Evolutionary conservation across 1,140 invertebrate genomes (phyloP), one percentile per base, ranked within the genome.

Genomic region (Saccostrea glomerata): DNA sequence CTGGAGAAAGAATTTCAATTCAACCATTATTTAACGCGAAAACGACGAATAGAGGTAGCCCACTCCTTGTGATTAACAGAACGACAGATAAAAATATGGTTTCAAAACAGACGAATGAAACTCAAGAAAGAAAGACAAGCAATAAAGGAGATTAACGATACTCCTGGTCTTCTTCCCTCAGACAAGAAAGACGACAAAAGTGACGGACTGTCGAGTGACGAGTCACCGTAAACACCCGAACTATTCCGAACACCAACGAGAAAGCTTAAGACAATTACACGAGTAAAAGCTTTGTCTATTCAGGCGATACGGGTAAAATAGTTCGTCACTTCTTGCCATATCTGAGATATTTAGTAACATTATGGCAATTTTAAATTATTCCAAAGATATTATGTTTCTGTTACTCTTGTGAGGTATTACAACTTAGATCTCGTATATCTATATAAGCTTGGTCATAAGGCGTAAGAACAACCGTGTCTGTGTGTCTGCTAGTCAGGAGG

Each of bases 91-190:
- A 98, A 98, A 95, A 95, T 95, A 82, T 95, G 95, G 95, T 95
- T 99, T 96, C 98, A 99, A 96, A 99, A 99, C 95, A 96, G 98
- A 87, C 96, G 98, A 91, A 99, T 99, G 98, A 99, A 99, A 95
- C 98, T 98, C 98, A 99, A 99, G 96, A 99, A 99, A 96, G 98
- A 99, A 95, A 98, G 82, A 84, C 82, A 84, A 84, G 82, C 82
- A 54, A 84, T 84, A 54, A 84, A 84, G 54, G 82, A 84, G 82
- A 55, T 84, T 20, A 84, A 84, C 23, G 82, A 84, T 84, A 84
- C 23, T 20, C n/a, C 82, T 6, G 30, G 20, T 54, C 40, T 84
- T 11, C 23, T 56, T n/a, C 23, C 82, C 40, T 20, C 82, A 13
- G 82, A 84, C 11, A 54, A 84, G 30, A 84, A 84, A 40, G 82